Evolutionary conservation across 2,797 vertebrate genomes (phyloP).

Genomic region (Lacerta agilis): DNA sequence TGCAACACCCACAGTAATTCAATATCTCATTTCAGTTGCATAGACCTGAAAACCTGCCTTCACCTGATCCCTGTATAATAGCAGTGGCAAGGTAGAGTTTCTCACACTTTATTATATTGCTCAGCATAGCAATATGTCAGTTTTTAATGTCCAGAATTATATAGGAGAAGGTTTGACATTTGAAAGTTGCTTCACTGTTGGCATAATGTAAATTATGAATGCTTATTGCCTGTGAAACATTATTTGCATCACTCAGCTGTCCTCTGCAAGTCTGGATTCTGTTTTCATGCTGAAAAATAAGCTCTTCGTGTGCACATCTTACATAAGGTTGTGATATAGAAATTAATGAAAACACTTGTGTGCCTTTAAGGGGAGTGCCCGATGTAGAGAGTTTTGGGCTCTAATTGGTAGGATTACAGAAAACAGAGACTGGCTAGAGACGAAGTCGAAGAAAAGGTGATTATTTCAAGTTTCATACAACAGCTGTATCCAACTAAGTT

Average conservation of each 20-base stretch:
- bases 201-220: neutral
- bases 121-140: neutral
- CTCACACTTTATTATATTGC: neutral
- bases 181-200: too few species aligned
- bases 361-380: too few species aligned
- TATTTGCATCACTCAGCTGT: neutral
- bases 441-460: too few species aligned
- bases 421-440: too few species aligned
- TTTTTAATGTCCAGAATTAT: neutral
- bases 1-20: neutral
- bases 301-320: neutral
- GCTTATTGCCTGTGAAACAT: neutral
- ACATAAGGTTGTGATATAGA: neutral
- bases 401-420: too few species aligned
- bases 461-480: too few species aligned
- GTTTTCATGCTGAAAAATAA: neutral
- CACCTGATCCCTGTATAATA: neutral
- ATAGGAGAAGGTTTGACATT: neutral
- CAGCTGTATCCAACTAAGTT: too few species aligned
- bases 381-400: too few species aligned
- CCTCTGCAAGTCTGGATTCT: neutral
- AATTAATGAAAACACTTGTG: neutral
- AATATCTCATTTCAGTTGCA: neutral
- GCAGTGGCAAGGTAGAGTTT: constrained; percentile 1
- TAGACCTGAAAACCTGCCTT: neutral